These are phyloP conservation scores for Athene cunicularia DNA, from an alignment of 2,113 vertebrate genomes.

Conservation along the genomic window DNA sequence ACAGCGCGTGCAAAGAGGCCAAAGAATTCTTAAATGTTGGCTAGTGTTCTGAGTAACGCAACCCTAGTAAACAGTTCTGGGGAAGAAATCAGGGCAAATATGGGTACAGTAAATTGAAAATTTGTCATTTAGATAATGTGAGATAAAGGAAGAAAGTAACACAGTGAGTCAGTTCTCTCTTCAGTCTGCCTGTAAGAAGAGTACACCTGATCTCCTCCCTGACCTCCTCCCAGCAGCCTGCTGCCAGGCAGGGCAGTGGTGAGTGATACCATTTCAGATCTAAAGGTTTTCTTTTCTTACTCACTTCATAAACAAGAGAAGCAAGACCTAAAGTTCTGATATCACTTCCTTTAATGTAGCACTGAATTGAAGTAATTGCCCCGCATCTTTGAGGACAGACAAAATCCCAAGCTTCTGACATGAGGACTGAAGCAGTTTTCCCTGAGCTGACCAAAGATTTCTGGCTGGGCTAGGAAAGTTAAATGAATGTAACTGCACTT, in stretches of 20 bases:
- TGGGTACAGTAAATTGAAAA: neutral
- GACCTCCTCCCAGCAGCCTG: neutral
- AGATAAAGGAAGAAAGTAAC: neutral
- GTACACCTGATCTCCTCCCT: accelerated
- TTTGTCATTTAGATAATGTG: neutral
- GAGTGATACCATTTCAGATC: neutral
- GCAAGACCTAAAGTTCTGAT: neutral
- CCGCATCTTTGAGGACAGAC: neutral
- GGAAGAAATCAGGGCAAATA: neutral
- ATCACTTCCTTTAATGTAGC: neutral
- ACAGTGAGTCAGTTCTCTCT: neutral
- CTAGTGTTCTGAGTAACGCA: neutral
- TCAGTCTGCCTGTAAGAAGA: neutral
- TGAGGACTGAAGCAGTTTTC: neutral
- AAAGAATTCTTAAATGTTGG: neutral
- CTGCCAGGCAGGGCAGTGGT: neutral
- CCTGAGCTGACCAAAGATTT: neutral
- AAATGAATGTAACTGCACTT: neutral
- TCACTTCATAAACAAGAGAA: neutral
- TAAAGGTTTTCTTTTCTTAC: neutral
- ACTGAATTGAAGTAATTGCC: neutral
- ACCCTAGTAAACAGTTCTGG: neutral
- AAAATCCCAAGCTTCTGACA: neutral
- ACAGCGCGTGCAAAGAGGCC: neutral
- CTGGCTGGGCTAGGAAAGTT: neutral